Conservation (phyloP, 2,113 vertebrate species). For the Anarhynchus alexandrinus region DNA sequence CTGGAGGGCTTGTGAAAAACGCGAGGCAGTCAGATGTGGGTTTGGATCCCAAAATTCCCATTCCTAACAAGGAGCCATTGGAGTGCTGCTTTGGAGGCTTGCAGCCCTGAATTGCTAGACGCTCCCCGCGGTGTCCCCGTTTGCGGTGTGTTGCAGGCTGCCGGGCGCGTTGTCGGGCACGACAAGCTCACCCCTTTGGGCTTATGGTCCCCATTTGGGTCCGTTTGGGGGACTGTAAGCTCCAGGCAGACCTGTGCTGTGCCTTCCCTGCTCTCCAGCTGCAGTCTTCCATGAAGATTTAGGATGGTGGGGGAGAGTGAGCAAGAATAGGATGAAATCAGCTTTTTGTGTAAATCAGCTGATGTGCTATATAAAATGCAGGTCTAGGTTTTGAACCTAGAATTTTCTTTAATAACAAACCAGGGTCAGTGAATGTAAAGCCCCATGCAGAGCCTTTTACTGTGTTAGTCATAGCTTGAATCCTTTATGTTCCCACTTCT, state of each 20-base stretch:
- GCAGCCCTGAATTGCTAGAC: not conserved
- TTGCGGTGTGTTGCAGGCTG: fast-evolving
- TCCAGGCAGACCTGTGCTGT: not conserved
- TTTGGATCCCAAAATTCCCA: slow-evolving; percentile 24
- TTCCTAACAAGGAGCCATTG: not conserved
- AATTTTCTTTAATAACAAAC: slow-evolving; percentile 70
- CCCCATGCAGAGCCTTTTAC: slow-evolving; percentile 66
- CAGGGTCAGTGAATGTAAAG: slow-evolving; percentile 69
- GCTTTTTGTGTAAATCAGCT: slow-evolving; percentile 32
- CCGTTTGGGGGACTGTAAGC: not conserved
- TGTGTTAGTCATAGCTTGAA: slow-evolving; percentile 75
- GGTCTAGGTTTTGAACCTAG: slow-evolving; percentile 52
- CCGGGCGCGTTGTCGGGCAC: fast-evolving
- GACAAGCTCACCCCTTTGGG: fast-evolving
- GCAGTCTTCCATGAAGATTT: not conserved
- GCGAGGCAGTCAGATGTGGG: not conserved
- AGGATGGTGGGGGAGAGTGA: not conserved
- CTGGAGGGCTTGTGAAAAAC: not conserved
- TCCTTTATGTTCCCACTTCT: slow-evolving; percentile 74
- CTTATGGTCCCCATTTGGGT: not conserved
- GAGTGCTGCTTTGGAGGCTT: not conserved
- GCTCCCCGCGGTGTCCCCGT: not conserved
- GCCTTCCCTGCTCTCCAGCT: not conserved
- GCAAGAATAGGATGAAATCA: not conserved
- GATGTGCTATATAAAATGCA: slow-evolving; percentile 1